Evolutionary conservation across 1,140 invertebrate genomes (phyloP), one percentile per base, ranked within the genome.

Genomic region (Brachionus angularis): DNA sequence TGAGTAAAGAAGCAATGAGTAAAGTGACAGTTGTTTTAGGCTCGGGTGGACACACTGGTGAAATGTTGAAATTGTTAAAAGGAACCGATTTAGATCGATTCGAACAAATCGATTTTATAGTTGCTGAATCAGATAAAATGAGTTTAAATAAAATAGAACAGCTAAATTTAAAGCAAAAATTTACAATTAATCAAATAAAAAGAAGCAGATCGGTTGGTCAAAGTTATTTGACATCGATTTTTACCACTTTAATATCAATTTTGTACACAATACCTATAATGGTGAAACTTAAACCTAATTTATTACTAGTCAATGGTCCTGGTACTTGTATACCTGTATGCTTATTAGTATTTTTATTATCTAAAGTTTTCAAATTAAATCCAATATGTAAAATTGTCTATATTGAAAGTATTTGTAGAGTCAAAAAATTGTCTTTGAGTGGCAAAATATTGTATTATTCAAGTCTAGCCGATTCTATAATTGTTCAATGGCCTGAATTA

Each of bases 301-400:
- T 95, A 70, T 83, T 94, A 70, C 78, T 96, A 1, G 91, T 90
- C 77, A 98, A 97, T 84, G 95, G 95, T 0, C 95, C 94, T 58
- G 94, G 93, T 25, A 96, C 92, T 4, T 96, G 93, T 81, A 85
- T 98, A 72, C 93, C 92, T 31, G 80, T 93, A 39, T 92, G 90
- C 81, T 72, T 89, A 10, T 84, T 87, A 52, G 87, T 86, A 16
- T 88, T 84, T 55, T 33, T 82, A 1, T 67, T 80, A 8, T 73
- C 53, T 4, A 49, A 36, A 14, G 34, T 72, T 34, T 50, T 73
- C 5, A 44, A 44, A 29, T 29, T 50, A 4, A 72, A 36, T 3
- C 42, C 29, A 16, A 31, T 31, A n/a, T 44, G 33, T 34, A 87
- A 85, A 78, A 89, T 96, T 69, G 84, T 96, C 31, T 98, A 92